Evolutionary conservation across 2,797 vertebrate genomes (phyloP), one percentile per base, ranked within the genome.

Genomic region (Epinephelus coioides): DNA sequence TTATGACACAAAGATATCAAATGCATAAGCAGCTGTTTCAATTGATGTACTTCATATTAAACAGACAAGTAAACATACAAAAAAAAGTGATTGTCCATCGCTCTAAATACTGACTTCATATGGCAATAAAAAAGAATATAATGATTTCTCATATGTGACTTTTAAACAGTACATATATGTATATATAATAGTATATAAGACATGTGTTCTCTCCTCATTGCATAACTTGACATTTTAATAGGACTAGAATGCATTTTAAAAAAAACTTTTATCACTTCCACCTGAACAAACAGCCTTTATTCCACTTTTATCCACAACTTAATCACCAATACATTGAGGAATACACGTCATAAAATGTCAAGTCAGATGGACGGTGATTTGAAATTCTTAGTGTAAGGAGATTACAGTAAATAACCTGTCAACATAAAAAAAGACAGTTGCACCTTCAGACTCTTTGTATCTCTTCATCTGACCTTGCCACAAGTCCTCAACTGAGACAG

Each of bases 401-500:
- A 47, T 40, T 21, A 25, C 18, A 55, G 60, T 17, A 64, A 69
- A 69, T 40, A 23, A 18, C 25, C 25, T 15, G 1, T 47, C 0
- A 43, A 60, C 14, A 54, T 49, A 9, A 54, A 78, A 47, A 10
- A 54, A 9, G 17, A 25, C 6, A 25, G 14, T 54, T 4, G 21
- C 12, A 59, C 1, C 53, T 61, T 83, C 11, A 11, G 49, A 55
- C 38, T 55, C 54, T 25, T 54, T 15, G 19, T 1, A 21, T 34
- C n/a, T 38, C 49, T 68, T 92, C 73, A 92, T 80, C 78, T 89
- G 27, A 92, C 87, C 21, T 73, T 88, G 9, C 79, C 81, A 0
- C 9, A 17, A n/a, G 46, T 89, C 82, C 67, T 90, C 77, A 94
- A 34, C 79, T 91, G 90, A 79, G 84, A 81, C 15, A 89, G 85